These are phyloP conservation scores for Neotoma lepida DNA, from an alignment of 2,113 vertebrate species.

Conservation along the genomic window DNA sequence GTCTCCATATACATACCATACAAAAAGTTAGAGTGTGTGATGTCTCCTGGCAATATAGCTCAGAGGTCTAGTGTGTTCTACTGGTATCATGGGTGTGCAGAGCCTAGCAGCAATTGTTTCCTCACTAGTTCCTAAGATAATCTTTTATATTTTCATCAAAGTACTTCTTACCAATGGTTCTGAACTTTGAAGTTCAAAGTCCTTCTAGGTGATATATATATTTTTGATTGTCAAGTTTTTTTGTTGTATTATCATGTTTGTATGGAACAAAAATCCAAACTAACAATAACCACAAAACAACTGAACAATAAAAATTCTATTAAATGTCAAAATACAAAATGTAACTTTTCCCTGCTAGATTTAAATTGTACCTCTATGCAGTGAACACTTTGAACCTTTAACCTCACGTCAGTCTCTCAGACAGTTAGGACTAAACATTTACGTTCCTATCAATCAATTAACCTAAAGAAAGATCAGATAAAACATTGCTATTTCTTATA, in stretches of 20 bases:
- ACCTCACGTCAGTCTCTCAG: background rate
- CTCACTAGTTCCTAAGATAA: background rate
- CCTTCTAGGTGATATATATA: background rate
- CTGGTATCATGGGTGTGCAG: background rate
- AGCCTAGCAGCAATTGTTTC: background rate
- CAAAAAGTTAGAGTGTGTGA: background rate
- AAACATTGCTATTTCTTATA: background rate
- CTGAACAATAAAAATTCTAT: background rate
- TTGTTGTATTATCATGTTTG: background rate
- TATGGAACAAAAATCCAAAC: background rate
- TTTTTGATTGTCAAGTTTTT: conserved; percentile 16
- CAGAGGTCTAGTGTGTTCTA: background rate
- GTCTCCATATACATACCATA: too few relatives aligned
- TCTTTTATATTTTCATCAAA: conserved; percentile 24
- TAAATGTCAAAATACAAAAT: conserved; percentile 27
- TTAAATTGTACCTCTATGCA: background rate
- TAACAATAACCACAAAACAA: background rate
- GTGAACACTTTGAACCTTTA: background rate
- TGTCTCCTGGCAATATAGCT: background rate
- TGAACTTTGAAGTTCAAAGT: conserved; percentile 25
- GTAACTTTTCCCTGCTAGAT: background rate
- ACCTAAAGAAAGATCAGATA: background rate
- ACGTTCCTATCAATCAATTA: background rate
- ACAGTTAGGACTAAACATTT: background rate
- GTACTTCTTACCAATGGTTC: background rate